Base-by-base conservation (phyloP, 1,140 invertebrate species). In the Ostrea denselamellosa region DNA sequence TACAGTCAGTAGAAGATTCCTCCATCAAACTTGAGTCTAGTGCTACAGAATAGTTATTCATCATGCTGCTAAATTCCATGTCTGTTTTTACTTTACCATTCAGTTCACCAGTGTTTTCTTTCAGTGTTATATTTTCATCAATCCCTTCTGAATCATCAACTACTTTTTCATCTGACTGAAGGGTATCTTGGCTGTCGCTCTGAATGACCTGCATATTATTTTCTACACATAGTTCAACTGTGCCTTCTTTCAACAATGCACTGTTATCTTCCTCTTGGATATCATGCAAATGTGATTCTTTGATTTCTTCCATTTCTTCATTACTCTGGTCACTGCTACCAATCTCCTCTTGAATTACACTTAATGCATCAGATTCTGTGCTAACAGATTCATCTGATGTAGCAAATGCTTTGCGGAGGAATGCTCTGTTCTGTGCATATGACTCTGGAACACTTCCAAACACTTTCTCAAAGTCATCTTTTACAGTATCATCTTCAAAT, bases 311-410 rank as follows among this genome's bases (percentile, higher is more conserved):
- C 8, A 83, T 52, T 4, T 52, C 56, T 34, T 83, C 71, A 44
- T 83, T 85, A 19, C 81, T 83, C 3, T 82, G 28, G n/a, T 87
- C 86, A 65, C 83, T 89, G 51, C 83, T 54, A 22, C 87, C 86
- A 10, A 52, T 85, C 81, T 89, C 88, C 62, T 89, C 88, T n/a
- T 82, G 25, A 9, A 89, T 89, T n/a, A 89, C 52, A 87, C 88
- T 89, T 1, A 89, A 25, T n/a, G 68, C 65, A 82, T 89, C 88
- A 62, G 88, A 89, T 58, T 86, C 86, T 56, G 58, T 87, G 44
- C 62, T 83, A 8, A 51, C 83, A 34, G 68, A 81, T 44, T 85
- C 19, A 19, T 52, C 34, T 14, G 52, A 44, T 81, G 51, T 85
- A 14, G 54, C 86, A 87, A 65, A 22, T 44, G 81, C 34, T 58